phyloP scores from a whole-genome alignment of 2,113 vertebrate genomes.

The Brienomyrus longianalis region DNA sequence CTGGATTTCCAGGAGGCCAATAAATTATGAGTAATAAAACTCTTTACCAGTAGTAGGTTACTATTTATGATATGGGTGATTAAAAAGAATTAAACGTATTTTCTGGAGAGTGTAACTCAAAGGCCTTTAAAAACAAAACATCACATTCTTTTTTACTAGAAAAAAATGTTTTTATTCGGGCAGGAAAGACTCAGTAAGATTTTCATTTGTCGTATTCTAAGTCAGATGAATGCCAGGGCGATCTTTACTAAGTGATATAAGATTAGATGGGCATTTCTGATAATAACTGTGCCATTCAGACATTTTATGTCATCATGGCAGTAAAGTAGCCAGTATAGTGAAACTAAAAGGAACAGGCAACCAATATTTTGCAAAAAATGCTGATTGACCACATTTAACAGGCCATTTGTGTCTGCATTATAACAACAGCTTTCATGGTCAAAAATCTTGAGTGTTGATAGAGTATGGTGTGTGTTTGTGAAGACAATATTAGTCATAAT shows the following conservation, averaged over 20 bases:
- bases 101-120: neutral
- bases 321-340: neutral
- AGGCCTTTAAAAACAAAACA: neutral
- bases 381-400: neutral
- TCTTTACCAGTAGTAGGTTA: neutral
- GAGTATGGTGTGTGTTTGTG: neutral
- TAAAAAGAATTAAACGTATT: neutral
- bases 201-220: neutral
- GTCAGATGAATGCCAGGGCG: neutral
- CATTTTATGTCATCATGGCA: neutral
- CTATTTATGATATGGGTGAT: neutral
- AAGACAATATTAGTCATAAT: neutral
- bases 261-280: neutral
- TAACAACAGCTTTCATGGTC: neutral
- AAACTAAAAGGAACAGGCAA: neutral
- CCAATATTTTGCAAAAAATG: neutral
- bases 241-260: neutral
- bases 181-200: neutral
- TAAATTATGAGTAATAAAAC: neutral
- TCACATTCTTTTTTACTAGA: neutral
- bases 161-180: neutral
- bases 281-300: neutral
- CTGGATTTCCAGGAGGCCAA: neutral
- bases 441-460: neutral
- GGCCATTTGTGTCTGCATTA: neutral